Evolutionary conservation across 2,888 invertebrate species (phyloP).

Genomic region (Crematogaster levior): DNA sequence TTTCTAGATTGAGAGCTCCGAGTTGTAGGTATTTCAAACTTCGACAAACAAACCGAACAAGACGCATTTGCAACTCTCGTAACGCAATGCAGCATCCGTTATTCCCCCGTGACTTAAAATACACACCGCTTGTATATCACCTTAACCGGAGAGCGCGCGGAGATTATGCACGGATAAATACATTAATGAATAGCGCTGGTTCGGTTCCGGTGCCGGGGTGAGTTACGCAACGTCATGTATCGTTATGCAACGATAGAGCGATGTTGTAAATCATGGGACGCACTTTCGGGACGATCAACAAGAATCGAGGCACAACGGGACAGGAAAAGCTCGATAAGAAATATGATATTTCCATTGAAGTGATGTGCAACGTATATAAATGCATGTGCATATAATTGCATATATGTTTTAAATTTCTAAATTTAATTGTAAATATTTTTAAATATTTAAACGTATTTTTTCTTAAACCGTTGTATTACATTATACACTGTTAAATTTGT

Average conservation of each 20-base stretch:
- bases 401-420: not conserved
- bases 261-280: slow-evolving; percentile 35
- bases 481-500: no score
- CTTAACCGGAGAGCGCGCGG: slow-evolving; percentile 21
- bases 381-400: no score
- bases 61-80: not conserved
- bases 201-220: slow-evolving; percentile 7
- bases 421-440: not conserved
- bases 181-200: slow-evolving; percentile 31
- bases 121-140: slow-evolving; percentile 45
- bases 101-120: slow-evolving; percentile 37
- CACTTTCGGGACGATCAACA: slow-evolving; percentile 29
- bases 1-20: slow-evolving; percentile 7
- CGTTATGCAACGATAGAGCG: slow-evolving; percentile 30
- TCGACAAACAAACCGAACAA: slow-evolving; percentile 13
- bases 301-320: slow-evolving; percentile 16
- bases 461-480: no score
- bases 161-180: slow-evolving; percentile 47
- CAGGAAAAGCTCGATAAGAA: not conserved
- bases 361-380: not conserved
- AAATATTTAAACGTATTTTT: not conserved
- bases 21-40: slow-evolving; percentile 1
- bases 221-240: not conserved
- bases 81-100: not conserved
- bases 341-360: slow-evolving; percentile 7